Evolutionary conservation across 2,797 vertebrate genomes (phyloP).

Genomic region (Enteromius afrohamiltoni): DNA sequence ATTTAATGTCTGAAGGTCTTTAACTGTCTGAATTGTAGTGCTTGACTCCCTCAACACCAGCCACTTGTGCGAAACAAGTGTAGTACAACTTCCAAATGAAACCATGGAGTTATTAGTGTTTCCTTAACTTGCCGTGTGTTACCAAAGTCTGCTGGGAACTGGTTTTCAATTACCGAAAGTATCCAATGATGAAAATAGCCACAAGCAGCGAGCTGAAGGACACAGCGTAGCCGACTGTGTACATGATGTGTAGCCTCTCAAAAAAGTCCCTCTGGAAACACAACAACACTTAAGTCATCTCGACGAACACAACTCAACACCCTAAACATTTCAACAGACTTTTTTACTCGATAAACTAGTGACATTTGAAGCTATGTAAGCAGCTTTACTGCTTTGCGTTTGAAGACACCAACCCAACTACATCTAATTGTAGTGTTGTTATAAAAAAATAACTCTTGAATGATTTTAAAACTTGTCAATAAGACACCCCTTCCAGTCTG

Average conservation of each 20-base stretch:
- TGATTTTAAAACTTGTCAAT: neutral
- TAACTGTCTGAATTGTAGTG: neutral
- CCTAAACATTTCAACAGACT: neutral
- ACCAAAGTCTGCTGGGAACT: neutral
- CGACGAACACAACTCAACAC: neutral
- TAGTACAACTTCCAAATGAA: constrained; percentile 3
- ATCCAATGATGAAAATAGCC: constrained; percentile 87
- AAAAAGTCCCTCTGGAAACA: constrained; percentile 84
- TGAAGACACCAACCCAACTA: neutral
- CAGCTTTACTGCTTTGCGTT: neutral
- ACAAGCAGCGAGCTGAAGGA: constrained; percentile 87
- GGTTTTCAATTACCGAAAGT: constrained; percentile 79
- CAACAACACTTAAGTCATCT: constrained; percentile 2
- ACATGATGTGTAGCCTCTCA: constrained; percentile 86
- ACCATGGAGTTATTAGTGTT: neutral
- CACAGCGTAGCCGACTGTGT: constrained; percentile 86
- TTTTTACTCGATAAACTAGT: neutral
- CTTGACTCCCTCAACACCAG: neutral
- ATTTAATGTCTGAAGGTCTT: constrained; percentile 4
- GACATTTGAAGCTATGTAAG: constrained; percentile 1
- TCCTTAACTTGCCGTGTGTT: neutral
- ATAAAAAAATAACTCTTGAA: constrained; percentile 1
- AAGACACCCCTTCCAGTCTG: neutral
- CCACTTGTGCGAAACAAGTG: neutral
- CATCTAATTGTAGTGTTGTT: neutral